Base-by-base conservation (phyloP, 92 coral and sea anemone genomes). In the Metridium senile region DNA sequence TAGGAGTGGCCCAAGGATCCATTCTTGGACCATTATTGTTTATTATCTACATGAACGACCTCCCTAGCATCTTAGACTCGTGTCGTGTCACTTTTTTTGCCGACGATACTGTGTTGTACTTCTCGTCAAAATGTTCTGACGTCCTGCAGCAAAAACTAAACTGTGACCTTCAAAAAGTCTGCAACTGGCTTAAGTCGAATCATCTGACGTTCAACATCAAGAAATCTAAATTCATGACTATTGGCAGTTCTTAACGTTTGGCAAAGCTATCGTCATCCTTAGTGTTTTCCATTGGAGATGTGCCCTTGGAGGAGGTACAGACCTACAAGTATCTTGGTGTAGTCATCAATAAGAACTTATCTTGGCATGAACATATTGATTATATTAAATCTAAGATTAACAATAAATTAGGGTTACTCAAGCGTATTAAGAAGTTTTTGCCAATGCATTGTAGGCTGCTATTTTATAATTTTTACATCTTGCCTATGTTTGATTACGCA, bases 1-100 rank as follows among this genome's bases (percentile, higher is more conserved):
- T 80, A 8, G 79, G 80, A 31, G 85, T 80, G 58, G 79, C 71
- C 28, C 85, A 71, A 49, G 85, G 85, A 19, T 68, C 77, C 11
- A 66, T n/a, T n/a, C n/a, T n/a, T n/a, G n/a, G n/a, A n/a, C n/a
- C n/a, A n/a, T n/a, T n/a, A n/a, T n/a, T n/a, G n/a, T n/a, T n/a
- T n/a, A n/a, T n/a, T n/a, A n/a, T n/a, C n/a, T 78, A 81, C 43
- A 63, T 81, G 46, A 81, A 81, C 47, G 66, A 81, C 31, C 34
- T 81, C 33, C 75, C 72, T 29, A 59, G 45, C 39, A 47, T 53
- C 28, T 49, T 80, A 27, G 58, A 71, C 6, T 62, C 20, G 33
- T 80, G 79, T 67, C 25, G 34, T 51, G 69, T 80, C 7, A 72
- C 85, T 54, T 26, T 80, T 0, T 80, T 28, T 63, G 85, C 85